phyloP scores from a whole-genome alignment of 2,113 vertebrate genomes.

The Archilochus colubris region DNA sequence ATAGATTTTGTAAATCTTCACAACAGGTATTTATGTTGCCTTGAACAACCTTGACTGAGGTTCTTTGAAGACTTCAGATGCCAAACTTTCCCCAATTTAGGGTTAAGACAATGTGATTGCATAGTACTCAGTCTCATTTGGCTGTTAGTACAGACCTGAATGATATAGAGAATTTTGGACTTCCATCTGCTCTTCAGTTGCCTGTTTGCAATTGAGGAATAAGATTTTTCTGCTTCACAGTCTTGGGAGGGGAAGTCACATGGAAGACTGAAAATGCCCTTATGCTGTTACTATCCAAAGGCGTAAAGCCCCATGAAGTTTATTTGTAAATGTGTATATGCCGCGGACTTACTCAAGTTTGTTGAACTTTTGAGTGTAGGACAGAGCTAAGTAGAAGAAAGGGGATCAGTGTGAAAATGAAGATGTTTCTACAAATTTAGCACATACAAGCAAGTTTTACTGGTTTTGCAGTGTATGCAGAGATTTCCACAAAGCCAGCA shows the following conservation, averaged over 20 bases:
- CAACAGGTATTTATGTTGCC: no score
- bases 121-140: neutral
- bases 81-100: neutral
- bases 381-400: neutral
- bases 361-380: neutral
- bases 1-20: neutral
- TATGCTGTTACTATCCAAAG: neutral
- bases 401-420: neutral
- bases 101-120: neutral
- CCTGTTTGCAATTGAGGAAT: accelerated
- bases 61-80: neutral
- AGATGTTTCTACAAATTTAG: neutral
- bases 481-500: neutral
- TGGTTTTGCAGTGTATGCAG: neutral
- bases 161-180: neutral
- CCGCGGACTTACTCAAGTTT: neutral
- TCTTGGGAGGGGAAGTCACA: neutral
- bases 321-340: neutral
- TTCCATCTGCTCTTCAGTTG: neutral
- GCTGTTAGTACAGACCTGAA: neutral
- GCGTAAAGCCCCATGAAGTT: neutral
- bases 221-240: neutral
- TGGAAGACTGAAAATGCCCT: neutral
- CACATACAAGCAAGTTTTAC: neutral
- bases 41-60: neutral